phyloP scores from a whole-genome alignment of 2,113 vertebrate species.

The Atlantisia rogersi region DNA sequence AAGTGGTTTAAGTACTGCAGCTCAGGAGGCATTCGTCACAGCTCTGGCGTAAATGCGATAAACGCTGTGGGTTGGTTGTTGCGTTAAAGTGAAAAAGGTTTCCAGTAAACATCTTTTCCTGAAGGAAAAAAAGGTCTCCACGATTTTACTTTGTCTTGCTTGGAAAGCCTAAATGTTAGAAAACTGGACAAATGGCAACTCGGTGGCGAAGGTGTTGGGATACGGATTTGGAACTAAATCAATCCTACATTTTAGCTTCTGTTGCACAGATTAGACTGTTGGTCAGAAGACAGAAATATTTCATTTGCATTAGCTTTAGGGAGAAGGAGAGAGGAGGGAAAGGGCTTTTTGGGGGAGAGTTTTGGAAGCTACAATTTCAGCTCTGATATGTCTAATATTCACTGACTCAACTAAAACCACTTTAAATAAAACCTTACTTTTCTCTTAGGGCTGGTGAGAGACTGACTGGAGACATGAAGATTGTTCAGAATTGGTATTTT shows the following conservation, averaged over 20 bases:
- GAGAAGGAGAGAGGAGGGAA: neutral
- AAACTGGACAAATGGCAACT: neutral
- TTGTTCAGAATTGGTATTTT: constrained; percentile 9
- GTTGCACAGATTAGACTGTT: neutral
- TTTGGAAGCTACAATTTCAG: neutral
- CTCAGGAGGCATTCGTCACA: constrained; percentile 24
- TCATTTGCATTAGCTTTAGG: neutral
- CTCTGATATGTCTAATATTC: neutral
- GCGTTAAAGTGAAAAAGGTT: neutral
- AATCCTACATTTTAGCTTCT: neutral
- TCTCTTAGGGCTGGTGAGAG: neutral
- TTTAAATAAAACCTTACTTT: constrained; percentile 1
- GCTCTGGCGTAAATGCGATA: neutral
- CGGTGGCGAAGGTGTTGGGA: neutral
- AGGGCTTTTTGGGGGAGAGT: neutral
- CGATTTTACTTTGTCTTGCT: neutral
- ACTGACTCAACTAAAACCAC: neutral
- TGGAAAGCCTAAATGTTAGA: neutral
- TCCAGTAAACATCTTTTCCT: neutral
- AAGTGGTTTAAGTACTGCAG: constrained; percentile 50
- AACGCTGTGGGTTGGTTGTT: neutral
- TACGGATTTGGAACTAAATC: neutral
- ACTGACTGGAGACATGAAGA: neutral
- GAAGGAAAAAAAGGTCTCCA: neutral
- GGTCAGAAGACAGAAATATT: neutral